A percentile compares a stretch with the other conserved stretches of the same genome.
Conservation (phyloP, 2,113 vertebrate genomes). For the Ammospiza nelsoni region DNA sequence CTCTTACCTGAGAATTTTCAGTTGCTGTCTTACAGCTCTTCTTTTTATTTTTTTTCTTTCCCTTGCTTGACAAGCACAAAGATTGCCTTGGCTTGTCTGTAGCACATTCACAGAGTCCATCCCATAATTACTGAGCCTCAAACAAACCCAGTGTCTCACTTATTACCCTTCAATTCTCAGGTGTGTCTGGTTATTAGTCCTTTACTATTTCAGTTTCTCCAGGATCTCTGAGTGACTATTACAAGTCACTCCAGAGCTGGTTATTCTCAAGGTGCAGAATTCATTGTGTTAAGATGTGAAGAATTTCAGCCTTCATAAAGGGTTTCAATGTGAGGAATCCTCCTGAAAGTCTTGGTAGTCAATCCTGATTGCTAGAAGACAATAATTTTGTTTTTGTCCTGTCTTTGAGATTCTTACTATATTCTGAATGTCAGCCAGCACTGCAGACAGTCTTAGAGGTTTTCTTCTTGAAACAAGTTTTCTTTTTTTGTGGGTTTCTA, state of each 20-base stretch:
- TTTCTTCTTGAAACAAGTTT: neutral
- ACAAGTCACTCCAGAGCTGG: neutral
- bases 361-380: neutral
- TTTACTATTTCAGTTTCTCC: neutral
- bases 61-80: neutral
- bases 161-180: neutral
- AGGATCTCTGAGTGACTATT: neutral
- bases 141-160: neutral
- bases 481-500: neutral
- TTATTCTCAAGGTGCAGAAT: rapidly evolving
- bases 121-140: neutral
- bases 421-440: neutral
- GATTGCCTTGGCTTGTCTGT: neutral
- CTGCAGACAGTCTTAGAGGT: neutral
- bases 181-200: neutral
- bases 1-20: neutral
- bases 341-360: neutral
- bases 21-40: neutral
- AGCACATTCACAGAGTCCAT: neutral
- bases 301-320: neutral
- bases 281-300: neutral
- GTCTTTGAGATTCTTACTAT: neutral
- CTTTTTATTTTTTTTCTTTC: neutral
- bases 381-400: neutral
- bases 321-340: neutral